Evolutionary conservation across 1,140 invertebrate species (phyloP), one percentile per base, ranked within the genome.

Genomic region (Nephila pilipes): DNA sequence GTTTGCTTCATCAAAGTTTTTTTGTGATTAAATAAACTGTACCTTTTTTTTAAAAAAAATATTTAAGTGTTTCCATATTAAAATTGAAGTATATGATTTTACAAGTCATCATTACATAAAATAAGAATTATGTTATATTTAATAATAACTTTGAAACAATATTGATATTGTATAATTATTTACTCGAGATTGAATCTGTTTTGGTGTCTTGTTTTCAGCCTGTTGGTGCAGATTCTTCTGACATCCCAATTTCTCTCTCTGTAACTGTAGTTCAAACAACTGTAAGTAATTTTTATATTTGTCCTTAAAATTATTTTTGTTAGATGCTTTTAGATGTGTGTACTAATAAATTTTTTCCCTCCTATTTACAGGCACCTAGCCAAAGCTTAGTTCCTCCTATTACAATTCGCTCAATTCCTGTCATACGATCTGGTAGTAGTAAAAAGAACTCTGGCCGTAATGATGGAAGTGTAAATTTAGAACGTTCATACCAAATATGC

Each of bases 401-500:
- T 20, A 92, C 93, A 4, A 94, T 94, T 46, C 90, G 90, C 29
- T 94, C 93, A 32, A 60, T 94, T 32, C 90, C 93, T 38, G 75
- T 94, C 12, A 25, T 92, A 65, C 81, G 88, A 25, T 63, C 65
- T 58, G 58, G 60, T 25, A 18, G 57, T 87, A 54, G 83, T 20
- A 91, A 89, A 36, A 91, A 88, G 60, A 89, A 58, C 57, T 94
- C 90, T 80, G 65, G 69, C 46, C 55, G 75, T n/a, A 89, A 75
- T 92, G 85, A 92, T 32, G 98, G 98, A 6, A 97, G 97, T 36
- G 97, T 99, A 12, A 99, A 99, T 95, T 96, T 99, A 20, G 98
- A 99, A 95, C 96, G 98, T 55, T 99, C 98, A 94, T 98, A 99
- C 95, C 98, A 99, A 95, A 99, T 99, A 94, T 99, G 98, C 95